A percentile compares a stretch with the other conserved stretches of the same genome.
phyloP scores from a whole-genome alignment of 2,888 invertebrate genomes.

The Troglohyphantes excavatus region DNA sequence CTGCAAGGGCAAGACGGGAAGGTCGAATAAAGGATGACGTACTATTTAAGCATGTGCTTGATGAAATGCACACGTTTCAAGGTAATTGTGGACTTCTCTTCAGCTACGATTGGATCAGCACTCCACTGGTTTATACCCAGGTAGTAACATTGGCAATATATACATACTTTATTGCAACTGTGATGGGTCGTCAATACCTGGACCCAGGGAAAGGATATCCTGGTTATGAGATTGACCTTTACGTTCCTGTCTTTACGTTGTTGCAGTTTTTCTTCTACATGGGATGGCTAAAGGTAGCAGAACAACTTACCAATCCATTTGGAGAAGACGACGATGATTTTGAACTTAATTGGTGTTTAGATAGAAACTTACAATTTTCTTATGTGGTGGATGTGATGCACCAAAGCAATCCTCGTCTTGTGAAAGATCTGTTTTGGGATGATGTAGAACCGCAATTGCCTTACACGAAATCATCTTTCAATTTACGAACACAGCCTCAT shows the following conservation, averaged over 20 bases:
- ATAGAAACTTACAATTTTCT: conserved; percentile 85
- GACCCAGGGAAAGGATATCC: conserved; percentile 81
- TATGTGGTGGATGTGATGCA: conserved; percentile 85
- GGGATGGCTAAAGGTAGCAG: conserved; percentile 86
- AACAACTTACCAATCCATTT: conserved; percentile 86
- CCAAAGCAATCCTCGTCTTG: conserved; percentile 84
- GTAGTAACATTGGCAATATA: conserved; percentile 87
- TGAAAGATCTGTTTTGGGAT: conserved; percentile 89
- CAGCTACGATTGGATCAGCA: conserved; percentile 87
- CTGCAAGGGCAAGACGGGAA: conserved; percentile 83
- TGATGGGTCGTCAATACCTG: conserved; percentile 86
- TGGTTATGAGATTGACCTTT: conserved; percentile 84
- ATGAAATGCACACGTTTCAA: conserved; percentile 85
- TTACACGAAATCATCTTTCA: conserved; percentile 81
- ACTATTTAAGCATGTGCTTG: conserved; percentile 82
- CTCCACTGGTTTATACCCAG: conserved; percentile 86
- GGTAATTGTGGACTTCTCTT: conserved; percentile 85
- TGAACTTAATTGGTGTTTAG: conserved; percentile 85
- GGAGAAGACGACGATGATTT: too few relatives aligned
- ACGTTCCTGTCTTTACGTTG: conserved; percentile 86
- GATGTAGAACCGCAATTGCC: conserved; percentile 82
- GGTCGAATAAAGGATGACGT: conserved; percentile 83
- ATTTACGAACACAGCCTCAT: conserved; percentile 67
- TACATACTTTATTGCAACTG: conserved; percentile 85
- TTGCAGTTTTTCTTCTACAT: too few relatives aligned